These are phyloP conservation scores for Callinectes sapidus DNA, from an alignment of 2,888 invertebrate genomes.

Conservation along the genomic window DNA sequence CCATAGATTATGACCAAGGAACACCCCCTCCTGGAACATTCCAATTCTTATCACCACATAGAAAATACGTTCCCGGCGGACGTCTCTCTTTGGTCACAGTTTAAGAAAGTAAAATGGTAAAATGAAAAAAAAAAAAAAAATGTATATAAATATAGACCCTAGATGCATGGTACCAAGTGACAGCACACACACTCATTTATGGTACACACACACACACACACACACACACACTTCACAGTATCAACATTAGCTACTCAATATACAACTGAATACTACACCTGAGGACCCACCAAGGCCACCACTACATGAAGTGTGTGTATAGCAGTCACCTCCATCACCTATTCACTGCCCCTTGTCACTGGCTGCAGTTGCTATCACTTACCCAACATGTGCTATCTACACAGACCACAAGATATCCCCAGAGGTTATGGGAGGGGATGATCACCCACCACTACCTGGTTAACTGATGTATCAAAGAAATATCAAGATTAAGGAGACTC, in stretches of 20 bases:
- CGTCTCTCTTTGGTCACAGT: constrained; percentile 14
- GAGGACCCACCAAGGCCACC: constrained; percentile 1
- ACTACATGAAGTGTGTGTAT: neutral
- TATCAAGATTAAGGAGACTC: neutral
- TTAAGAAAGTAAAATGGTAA: neutral
- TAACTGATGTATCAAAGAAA: neutral
- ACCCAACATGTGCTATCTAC: neutral
- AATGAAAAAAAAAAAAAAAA: neutral
- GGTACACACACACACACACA: constrained; percentile 27
- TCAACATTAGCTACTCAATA: neutral
- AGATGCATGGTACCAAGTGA: neutral
- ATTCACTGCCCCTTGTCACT: neutral
- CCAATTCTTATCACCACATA: neutral
- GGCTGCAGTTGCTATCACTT: neutral
- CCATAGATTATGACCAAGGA: neutral
- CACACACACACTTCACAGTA: constrained; percentile 15
- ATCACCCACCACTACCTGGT: neutral
- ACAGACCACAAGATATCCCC: neutral
- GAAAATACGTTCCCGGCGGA: constrained; percentile 23
- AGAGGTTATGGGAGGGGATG: neutral
- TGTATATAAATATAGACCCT: neutral
- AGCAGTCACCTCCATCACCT: neutral
- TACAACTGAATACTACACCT: neutral
- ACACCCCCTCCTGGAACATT: constrained; percentile 14
- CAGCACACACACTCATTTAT: constrained; percentile 29